Percentiles rank a stretch among this genome's conserved stretches.
phyloP scores from a whole-genome alignment of 2,888 invertebrate genomes.

The Drosophila crucigera region DNA sequence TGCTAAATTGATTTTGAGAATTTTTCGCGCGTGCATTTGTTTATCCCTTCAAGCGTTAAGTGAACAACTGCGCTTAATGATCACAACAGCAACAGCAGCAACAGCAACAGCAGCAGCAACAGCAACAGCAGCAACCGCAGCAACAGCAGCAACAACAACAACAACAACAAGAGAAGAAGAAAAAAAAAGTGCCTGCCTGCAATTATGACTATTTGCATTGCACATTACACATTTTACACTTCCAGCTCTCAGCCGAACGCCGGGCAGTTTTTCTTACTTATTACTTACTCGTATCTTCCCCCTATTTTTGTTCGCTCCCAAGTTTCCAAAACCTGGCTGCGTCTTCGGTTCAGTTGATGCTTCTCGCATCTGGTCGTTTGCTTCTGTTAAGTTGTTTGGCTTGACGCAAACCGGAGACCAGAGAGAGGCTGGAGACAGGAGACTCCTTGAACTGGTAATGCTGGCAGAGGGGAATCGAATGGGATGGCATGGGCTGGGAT shows the following conservation, averaged over 20 bases:
- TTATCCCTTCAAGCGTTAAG: constrained; percentile 77
- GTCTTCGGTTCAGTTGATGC: constrained; percentile 33
- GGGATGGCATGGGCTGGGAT: not conserved
- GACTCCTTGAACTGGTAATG: constrained; percentile 9
- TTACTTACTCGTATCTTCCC: constrained; percentile 35
- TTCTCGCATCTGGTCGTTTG: constrained; percentile 52
- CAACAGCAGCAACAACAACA: constrained; percentile 5
- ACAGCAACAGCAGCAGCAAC: not conserved
- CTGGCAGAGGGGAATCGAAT: constrained; percentile 8
- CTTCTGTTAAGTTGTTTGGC: constrained; percentile 36
- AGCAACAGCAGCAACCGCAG: constrained; percentile 2
- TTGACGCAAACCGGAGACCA: constrained; percentile 39
- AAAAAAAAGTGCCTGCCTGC: constrained; percentile 40
- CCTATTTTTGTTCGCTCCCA: constrained; percentile 16
- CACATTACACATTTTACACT: constrained; percentile 72
- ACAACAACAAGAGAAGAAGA: not conserved
- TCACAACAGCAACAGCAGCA: constrained; percentile 43
- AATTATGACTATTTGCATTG: constrained; percentile 80
- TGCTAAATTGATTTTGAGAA: constrained; percentile 75
- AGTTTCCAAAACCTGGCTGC: constrained; percentile 52
- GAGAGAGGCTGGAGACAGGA: constrained; percentile 31
- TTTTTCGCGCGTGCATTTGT: constrained; percentile 74
- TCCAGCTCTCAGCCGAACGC: constrained; percentile 45
- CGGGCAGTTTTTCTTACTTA: constrained; percentile 48
- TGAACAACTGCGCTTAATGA: constrained; percentile 76